Base-by-base conservation (phyloP, 2,113 vertebrate genomes). In the Saccopteryx bilineata region DNA sequence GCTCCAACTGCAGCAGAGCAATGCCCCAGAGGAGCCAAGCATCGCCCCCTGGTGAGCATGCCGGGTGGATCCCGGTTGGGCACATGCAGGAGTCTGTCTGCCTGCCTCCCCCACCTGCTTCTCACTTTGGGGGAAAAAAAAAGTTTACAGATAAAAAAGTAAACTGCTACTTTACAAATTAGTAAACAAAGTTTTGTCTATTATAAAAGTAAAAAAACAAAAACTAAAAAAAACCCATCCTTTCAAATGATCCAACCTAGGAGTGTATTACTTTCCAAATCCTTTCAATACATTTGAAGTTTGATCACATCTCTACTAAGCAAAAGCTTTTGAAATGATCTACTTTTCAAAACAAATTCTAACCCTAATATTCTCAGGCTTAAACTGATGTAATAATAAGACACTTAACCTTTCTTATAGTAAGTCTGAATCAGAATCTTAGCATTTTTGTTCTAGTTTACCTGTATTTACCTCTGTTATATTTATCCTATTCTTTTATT, bases 311-410 rank as follows among this genome's bases (percentile, higher is more conserved):
- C 14, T 79, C 24, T 56, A 88, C 28, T 33, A 82, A 89, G 39
- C 26, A 91, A 21, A 11, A 56, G 8, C 75, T 86, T 96, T n/a
- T 91, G 18, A 97, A 94, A 94, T 61, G 39, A 83, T 26, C 11
- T 74, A 74, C 26, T 26, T 95, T 94, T 89, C 71, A 95, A 86
- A 92, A 93, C 11, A 95, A 93, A 96, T 72, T 24, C 66, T 79
- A 86, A 92, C 33, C 80, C 65, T 95, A 50, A 72, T 72, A 96
- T 68, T 3, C 28, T 61, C 60, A 74, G 31, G 31, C 58, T 87
- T 85, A 90, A 68, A 87, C 8, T 69, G 13, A 95, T 17, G 10
- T 74, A 91, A 76, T 74, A 91, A 76, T 0, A 66, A 6, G 46
- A 65, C 84, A 96, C 90, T 91, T 39, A 93, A 69, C 15, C 60